Conservation (phyloP, 2,888 invertebrate genomes). For the Eugnorisma glareosa region DNA sequence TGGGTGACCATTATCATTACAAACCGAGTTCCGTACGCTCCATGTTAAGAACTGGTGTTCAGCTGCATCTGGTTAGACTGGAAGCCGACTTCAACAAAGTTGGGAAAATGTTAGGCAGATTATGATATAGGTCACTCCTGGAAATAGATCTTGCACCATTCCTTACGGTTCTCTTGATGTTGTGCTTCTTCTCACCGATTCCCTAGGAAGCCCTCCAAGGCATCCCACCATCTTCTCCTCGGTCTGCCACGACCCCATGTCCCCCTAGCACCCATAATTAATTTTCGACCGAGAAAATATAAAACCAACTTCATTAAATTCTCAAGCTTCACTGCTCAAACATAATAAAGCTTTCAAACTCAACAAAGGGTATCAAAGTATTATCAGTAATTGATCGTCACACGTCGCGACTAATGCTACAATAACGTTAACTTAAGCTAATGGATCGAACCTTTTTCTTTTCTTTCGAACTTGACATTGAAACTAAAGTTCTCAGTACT, state of each 20-base stretch:
- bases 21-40: not conserved
- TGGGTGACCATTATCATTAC: not conserved
- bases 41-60: not conserved
- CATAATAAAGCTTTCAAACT: conserved; percentile 26
- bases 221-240: not conserved
- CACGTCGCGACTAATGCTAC: conserved; percentile 55
- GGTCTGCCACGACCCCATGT: not conserved
- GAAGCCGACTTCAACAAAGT: not conserved
- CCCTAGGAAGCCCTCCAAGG: not conserved
- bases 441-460: conserved; percentile 49
- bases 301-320: not conserved
- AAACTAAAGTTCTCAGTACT: conserved; percentile 2
- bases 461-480: conserved; percentile 24
- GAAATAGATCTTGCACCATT: not conserved
- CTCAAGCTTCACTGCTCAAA: conserved; percentile 1
- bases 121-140: not conserved
- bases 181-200: not conserved
- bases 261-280: not conserved
- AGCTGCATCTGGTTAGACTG: not conserved
- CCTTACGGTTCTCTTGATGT: not conserved
- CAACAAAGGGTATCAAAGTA: conserved; percentile 48
- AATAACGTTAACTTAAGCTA: conserved; percentile 44
- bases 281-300: conserved; percentile 3
- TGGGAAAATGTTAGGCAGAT: not conserved
- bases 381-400: conserved; percentile 58